Base-by-base conservation (phyloP, 2,113 vertebrate species). In the Zootoca vivipara region DNA sequence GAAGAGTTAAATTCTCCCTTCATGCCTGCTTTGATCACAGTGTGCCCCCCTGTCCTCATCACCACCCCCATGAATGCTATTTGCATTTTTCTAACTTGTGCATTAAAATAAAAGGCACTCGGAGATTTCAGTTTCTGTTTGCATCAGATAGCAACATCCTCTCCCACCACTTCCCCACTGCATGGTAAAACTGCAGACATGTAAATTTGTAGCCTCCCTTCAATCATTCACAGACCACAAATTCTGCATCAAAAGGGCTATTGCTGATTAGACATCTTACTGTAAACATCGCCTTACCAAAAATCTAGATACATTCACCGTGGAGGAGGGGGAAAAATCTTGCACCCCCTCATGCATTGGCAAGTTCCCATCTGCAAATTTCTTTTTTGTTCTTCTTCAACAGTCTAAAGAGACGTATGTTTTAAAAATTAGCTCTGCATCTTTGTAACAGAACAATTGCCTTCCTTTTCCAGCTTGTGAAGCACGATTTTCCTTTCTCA, bases 401-500 rank as follows among this genome's bases (percentile, higher is more conserved):
- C 28, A 24, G 33, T 20, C 16, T 35, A 75, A 62, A 42, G 56
- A 78, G 85, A 67, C 26, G 4, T 64, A 85, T 65, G 52, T 28
- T 88, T 91, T 87, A 78, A 85, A 58, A 90, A 58, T 30, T 77
- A 87, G 0, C 30, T 70, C 78, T 3, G 62, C 72, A 56, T 91
- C 46, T 88, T 82, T 52, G 6, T 30, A 64, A 7, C 13, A 46
- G 86, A 87, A 78, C 56, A 42, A 75, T 30, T 18, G 80, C 35
- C 64, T 88, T 90, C 42, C 30, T 90, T 92, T 90, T 88, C 58
- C 80, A 87, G n/a, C 78, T 82, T 77, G 84, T 64, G 85, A 9
- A 88, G 70, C 87, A 70, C 7, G 28, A 42, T 16, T 89, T 90
- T 90, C 42, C 80, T 90, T 88, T 90, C 88, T 91, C 33, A 42